phyloP scores from a whole-genome alignment of 1,140 invertebrate genomes.

The Drosophila nebulosa region DNA sequence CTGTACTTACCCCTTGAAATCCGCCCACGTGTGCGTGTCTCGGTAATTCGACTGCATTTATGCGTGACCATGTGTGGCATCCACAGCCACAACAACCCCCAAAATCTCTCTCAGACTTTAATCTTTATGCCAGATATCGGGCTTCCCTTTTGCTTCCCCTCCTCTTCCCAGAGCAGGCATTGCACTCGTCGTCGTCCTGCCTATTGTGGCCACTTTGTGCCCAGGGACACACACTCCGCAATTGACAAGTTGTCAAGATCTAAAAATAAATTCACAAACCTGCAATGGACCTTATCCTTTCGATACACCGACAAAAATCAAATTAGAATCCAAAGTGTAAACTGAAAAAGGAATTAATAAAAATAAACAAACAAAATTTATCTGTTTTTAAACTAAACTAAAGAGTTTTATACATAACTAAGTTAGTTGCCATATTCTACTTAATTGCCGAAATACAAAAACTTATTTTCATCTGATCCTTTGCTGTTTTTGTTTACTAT shows the following conservation, averaged over 20 bases:
- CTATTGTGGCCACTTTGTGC: conserved; percentile 43
- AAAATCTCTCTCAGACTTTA: background rate
- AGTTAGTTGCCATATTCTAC: no score
- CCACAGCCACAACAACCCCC: conserved; percentile 22
- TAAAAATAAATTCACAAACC: conserved; percentile 25
- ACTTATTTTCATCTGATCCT: no score
- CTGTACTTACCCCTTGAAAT: conserved; percentile 25
- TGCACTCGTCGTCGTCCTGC: conserved; percentile 24
- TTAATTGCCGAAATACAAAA: no score
- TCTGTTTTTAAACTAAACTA: no score
- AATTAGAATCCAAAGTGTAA: no score
- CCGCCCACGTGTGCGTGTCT: conserved; percentile 51
- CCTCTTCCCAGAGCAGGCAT: background rate
- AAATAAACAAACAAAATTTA: no score
- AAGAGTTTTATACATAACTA: no score
- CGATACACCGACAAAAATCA: conserved; percentile 10
- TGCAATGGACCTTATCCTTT: conserved; percentile 17
- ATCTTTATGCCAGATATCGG: background rate
- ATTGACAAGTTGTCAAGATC: conserved; percentile 64
- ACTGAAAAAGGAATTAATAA: no score
- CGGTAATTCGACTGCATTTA: conserved; percentile 78
- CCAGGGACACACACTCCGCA: conserved; percentile 16
- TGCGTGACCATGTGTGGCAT: conserved; percentile 60
- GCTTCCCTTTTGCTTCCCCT: background rate
- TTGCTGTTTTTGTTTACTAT: no score